These are phyloP conservation scores for Jordanella pulchra DNA, from an alignment of 2,797 vertebrate species.

Conservation along the genomic window DNA sequence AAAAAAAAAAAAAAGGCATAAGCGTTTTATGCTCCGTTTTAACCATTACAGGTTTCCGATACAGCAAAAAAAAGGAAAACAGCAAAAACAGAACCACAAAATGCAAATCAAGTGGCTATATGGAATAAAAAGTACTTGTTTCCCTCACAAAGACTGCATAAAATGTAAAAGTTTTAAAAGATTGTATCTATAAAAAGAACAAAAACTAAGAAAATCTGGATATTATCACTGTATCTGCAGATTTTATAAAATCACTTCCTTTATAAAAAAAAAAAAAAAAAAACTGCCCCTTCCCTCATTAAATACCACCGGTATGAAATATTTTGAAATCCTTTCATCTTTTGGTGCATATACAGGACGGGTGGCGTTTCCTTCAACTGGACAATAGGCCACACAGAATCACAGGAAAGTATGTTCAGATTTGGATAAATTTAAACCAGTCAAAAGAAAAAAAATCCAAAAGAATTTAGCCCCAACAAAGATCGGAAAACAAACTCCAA, in stretches of 20 bases:
- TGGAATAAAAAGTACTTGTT: not conserved
- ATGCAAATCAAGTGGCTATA: not conserved
- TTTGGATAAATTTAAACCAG: conserved; percentile 29
- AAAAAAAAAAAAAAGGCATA: no score
- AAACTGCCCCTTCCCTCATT: no score
- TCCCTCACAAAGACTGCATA: not conserved
- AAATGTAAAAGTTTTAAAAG: not conserved
- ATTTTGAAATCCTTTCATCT: conserved; percentile 25
- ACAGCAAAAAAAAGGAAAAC: not conserved
- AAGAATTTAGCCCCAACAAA: not conserved
- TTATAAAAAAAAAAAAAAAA: not conserved
- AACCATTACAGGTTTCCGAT: no score
- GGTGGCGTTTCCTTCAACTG: conserved; percentile 58
- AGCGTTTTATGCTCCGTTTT: no score
- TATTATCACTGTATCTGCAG: not conserved
- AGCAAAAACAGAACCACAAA: not conserved
- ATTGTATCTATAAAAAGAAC: not conserved
- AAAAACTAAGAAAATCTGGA: not conserved
- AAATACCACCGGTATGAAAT: conserved; percentile 3
- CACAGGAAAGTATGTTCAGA: conserved; percentile 58
- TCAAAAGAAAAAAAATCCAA: conserved; percentile 22
- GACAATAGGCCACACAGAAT: conserved; percentile 59
- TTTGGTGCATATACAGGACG: conserved; percentile 36
- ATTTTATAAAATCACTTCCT: not conserved
- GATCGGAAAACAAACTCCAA: not conserved